Base-by-base conservation (phyloP, 1,140 invertebrate genomes). In the Agrilus planipennis region DNA sequence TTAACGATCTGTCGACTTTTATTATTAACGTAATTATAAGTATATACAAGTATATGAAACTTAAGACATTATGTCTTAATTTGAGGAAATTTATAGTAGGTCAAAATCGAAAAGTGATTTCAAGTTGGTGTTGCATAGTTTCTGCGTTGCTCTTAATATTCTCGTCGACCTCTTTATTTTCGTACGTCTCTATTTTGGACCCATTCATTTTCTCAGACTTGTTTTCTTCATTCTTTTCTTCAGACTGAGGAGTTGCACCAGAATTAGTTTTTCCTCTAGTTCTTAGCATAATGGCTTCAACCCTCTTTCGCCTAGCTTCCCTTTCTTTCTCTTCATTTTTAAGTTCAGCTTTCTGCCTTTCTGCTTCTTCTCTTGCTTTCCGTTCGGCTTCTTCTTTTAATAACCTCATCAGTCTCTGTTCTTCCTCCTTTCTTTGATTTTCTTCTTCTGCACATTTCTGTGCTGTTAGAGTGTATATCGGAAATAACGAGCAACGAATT, bases 281-380 rank as follows among this genome's bases (percentile, higher is more conserved):
- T 51, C 84, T 68, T 23, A 74, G 68, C 84, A 88, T 88, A 46
- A 88, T 88, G 30, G 81, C 82, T 62, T 87, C 84, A 2, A 88
- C 83, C 35, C 84, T 69, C 58, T 80, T 84, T 32, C 81, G 73
- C 49, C 84, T 69, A 30, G 75, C 78, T 51, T 81, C 74, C 47
- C 84, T 64, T 53, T 86, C 84, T 57, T 82, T 81, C 53, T 87
- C 84, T 61, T 88, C 84, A 46, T 78, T 78, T 51, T 79, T 78
- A 50, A 79, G 76, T 62, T 85, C 82, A 48, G 76, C 64, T 54
- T 81, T 73, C 58, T 77, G 72, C 53, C 75, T 80, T 53, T 88
- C 86, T 1, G 78, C 79, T 60, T 89, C 84, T 63, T 86, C 81
- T 49, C 78, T 74, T 12, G 74, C 75, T 51, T 79, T 79, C 23